phyloP scores from a whole-genome alignment of 2,888 invertebrate species.

The Drosophila aldrichi region DNA sequence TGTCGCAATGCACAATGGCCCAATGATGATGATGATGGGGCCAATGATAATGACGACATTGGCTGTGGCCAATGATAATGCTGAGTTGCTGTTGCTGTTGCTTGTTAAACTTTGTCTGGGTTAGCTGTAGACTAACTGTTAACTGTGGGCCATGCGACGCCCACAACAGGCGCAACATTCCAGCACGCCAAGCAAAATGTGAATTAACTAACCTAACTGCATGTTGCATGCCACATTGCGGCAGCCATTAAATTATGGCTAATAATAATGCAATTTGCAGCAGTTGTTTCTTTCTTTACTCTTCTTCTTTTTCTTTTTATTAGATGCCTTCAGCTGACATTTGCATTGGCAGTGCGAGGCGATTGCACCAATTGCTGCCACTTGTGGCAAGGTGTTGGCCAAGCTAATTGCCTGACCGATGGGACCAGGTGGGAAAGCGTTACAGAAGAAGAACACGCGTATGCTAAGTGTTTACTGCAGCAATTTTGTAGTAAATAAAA shows the following conservation, averaged over 20 bases:
- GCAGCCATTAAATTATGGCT: conserved; percentile 66
- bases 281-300: conserved; percentile 24
- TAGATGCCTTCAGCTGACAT: conserved; percentile 39
- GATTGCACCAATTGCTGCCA: conserved; percentile 29
- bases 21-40: conserved; percentile 32
- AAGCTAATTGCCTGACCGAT: conserved; percentile 21
- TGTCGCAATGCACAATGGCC: conserved; percentile 54
- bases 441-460: background rate
- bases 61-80: conserved; percentile 22
- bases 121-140: conserved; percentile 46
- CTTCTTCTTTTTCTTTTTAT: background rate
- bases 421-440: background rate
- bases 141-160: conserved; percentile 47
- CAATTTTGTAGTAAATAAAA: background rate
- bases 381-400: conserved; percentile 46
- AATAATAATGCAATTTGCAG: conserved; percentile 65
- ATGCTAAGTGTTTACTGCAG: background rate
- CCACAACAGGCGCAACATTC: conserved; percentile 59
- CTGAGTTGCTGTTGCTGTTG: conserved; percentile 7
- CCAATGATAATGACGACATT: conserved; percentile 9
- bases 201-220: conserved; percentile 69
- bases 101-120: conserved; percentile 66
- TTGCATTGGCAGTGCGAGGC: conserved; percentile 43
- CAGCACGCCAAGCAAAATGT: conserved; percentile 63
- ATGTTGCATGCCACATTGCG: conserved; percentile 70